Conservation (phyloP, 1,140 invertebrate genomes). For the Penaeus japonicus region DNA sequence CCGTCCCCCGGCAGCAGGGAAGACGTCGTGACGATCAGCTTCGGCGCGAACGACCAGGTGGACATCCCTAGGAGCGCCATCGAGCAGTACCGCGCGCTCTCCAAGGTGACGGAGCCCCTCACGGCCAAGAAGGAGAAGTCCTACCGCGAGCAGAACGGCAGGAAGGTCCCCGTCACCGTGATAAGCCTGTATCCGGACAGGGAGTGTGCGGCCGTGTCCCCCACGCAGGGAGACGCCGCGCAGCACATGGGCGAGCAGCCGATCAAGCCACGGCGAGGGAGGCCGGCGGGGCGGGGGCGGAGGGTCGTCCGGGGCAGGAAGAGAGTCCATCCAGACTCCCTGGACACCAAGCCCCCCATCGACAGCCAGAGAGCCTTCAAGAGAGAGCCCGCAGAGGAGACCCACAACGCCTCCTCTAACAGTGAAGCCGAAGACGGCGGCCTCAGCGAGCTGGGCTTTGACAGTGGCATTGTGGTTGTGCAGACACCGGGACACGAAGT, state of each 20-base stretch:
- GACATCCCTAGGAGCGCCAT: constrained; percentile 8
- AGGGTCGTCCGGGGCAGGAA: not conserved
- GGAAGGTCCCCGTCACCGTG: constrained; percentile 18
- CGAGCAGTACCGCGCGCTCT: constrained; percentile 27
- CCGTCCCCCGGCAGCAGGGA: not conserved
- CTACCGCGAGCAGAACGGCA: not conserved
- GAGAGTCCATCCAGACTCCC: not conserved
- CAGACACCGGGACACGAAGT: not conserved
- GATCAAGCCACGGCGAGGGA: not conserved
- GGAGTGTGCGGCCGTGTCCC: not conserved
- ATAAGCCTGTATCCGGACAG: not conserved
- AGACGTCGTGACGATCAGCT: not conserved
- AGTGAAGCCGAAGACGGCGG: constrained; percentile 8
- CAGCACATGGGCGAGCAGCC: not conserved
- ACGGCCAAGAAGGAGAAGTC: constrained; percentile 10
- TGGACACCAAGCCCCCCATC: too few relatives aligned
- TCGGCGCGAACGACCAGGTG: constrained; percentile 16
- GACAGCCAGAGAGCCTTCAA: too few relatives aligned
- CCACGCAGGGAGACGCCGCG: not conserved
- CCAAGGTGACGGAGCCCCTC: constrained; percentile 15
- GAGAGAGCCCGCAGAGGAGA: too few relatives aligned
- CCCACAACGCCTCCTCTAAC: too few relatives aligned
- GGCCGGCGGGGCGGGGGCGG: constrained; percentile 1
- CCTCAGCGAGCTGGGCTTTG: constrained; percentile 24
- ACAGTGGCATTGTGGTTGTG: constrained; percentile 24